Evolutionary conservation across 2,888 invertebrate genomes (phyloP).

Genomic region (Eugnorisma glareosa): DNA sequence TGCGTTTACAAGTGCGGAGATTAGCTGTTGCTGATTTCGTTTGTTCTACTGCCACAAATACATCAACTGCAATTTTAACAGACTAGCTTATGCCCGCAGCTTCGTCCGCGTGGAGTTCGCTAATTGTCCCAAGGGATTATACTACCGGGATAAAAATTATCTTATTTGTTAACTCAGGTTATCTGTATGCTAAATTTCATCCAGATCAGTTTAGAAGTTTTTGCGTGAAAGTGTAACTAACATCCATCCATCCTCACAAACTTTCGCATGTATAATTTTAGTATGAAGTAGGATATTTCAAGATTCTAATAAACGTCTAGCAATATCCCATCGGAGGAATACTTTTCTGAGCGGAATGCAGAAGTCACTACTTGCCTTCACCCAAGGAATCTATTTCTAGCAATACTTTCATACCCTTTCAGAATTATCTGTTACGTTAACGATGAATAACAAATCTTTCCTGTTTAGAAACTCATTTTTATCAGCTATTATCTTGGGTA

Average conservation of each 20-base stretch:
- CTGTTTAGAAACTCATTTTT: conserved; percentile 35
- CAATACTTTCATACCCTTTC: conserved; percentile 27
- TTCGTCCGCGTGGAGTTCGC: too few species aligned
- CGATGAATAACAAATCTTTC: conserved; percentile 35
- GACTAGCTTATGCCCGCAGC: too few species aligned
- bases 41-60: conserved; percentile 48
- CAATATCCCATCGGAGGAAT: not conserved
- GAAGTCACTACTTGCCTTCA: not conserved
- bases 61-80: not conserved
- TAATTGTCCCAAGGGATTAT: too few species aligned
- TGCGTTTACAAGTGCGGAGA: conserved; percentile 46
- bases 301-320: not conserved
- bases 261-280: too few species aligned
- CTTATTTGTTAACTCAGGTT: too few species aligned
- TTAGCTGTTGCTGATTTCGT: conserved; percentile 16
- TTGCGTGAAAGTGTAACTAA: too few species aligned
- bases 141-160: too few species aligned
- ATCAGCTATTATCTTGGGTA: conserved; percentile 49
- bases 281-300: too few species aligned
- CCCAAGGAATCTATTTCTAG: conserved; percentile 16
- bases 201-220: too few species aligned
- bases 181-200: too few species aligned
- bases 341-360: conserved; percentile 14
- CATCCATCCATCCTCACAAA: too few species aligned
- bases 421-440: conserved; percentile 38